These are phyloP conservation scores for Ladona fulva DNA, from an alignment of 1,140 invertebrate genomes.

Conservation along the genomic window DNA sequence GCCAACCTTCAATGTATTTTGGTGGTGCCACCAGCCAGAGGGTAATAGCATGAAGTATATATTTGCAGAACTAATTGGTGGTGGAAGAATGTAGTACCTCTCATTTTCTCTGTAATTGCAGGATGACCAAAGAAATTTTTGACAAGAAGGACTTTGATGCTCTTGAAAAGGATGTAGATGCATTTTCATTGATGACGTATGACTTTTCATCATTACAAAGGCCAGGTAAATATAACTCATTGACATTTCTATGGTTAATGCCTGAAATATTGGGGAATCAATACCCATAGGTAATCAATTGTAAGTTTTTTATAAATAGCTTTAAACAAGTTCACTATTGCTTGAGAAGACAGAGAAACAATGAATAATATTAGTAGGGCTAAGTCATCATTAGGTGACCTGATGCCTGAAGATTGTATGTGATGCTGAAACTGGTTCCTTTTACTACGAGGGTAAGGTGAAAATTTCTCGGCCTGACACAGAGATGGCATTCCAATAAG, in stretches of 20 bases:
- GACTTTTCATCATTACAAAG: conserved; percentile 78
- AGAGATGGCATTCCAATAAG: too few relatives aligned
- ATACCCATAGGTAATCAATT: too few relatives aligned
- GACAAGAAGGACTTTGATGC: conserved; percentile 63
- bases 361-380: too few relatives aligned
- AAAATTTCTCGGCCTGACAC: too few relatives aligned
- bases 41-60: conserved; percentile 36
- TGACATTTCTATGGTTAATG: conserved; percentile 14
- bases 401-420: too few relatives aligned
- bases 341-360: too few relatives aligned
- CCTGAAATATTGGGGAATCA: background rate
- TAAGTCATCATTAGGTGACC: too few relatives aligned
- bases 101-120: conserved; percentile 26
- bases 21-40: conserved; percentile 72
- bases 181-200: conserved; percentile 91
- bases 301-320: too few relatives aligned
- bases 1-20: conserved; percentile 59
- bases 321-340: too few relatives aligned
- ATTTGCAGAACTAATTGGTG: background rate
- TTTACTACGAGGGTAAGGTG: too few relatives aligned
- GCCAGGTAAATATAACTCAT: conserved; percentile 46
- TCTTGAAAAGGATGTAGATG: conserved; percentile 64
- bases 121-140: conserved; percentile 55
- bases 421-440: too few relatives aligned
- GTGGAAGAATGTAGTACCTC: background rate